Evolutionary conservation across 2,113 vertebrate species (phyloP), one percentile per base, ranked within the genome.

Genomic region (Coregonus clupeaformis): DNA sequence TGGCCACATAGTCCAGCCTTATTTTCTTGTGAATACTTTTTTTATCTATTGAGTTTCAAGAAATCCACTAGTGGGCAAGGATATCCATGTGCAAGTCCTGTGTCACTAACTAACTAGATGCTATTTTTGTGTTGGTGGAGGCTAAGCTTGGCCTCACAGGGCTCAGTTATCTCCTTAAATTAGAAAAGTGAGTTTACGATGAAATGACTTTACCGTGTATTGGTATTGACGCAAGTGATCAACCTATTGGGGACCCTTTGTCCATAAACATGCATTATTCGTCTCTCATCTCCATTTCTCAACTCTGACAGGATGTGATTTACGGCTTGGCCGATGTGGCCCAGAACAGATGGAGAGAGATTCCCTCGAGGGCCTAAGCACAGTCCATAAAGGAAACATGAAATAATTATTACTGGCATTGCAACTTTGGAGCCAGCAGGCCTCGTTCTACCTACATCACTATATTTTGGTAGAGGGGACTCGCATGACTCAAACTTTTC

Each of bases 351-450:
- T 25, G 75, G 55, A 52, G 52, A 20, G 55, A 62, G 63, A 20
- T 65, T 57, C 72, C 77, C 77, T 71, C 6, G 24, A 67, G 77
- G 73, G 69, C 14, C 29, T 14, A 4, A 69, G 71, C 63, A 57
- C 55, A 75, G 63, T 80, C 74, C 68, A 74, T 80, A 80, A 80
- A 82, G 77, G 70, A 70, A 72, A 75, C 72, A 72, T 69, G 75
- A 74, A 80, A 77, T 74, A 66, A 25, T 64, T 63, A 68, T 74
- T 71, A 11, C 69, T n/a, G 22, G 62, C 45, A 30, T n/a, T 13
- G 52, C 45, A 71, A 13, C n/a, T 65, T 27, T 69, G 63, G 64
- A 76, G 76, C 32, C 63, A 71, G 65, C 47, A 69, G 69, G 55
- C 47, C 69, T 29, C 6, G 16, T 27, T 24, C 12, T 29, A 22